A percentile compares a stretch with the other conserved stretches of the same genome.
These are phyloP conservation scores for Dryobates pubescens DNA, from an alignment of 2,797 vertebrate genomes.

Conservation along the genomic window DNA sequence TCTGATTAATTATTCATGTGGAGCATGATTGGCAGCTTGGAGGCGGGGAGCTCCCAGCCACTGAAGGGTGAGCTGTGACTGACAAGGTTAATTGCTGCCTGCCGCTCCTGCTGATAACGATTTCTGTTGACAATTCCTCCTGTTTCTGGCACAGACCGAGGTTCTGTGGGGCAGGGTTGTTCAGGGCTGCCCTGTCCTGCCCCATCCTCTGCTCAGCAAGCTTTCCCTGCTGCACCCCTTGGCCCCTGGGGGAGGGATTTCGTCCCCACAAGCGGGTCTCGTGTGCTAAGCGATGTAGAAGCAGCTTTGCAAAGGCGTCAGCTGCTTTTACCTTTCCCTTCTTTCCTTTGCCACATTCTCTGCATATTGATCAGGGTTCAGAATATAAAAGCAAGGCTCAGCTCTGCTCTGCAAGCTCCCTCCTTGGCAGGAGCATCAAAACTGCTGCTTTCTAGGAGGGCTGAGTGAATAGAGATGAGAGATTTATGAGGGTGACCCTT, in stretches of 20 bases:
- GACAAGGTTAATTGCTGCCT: conserved; percentile 61
- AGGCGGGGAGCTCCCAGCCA: not conserved
- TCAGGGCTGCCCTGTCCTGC: not conserved
- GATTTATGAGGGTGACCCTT: conserved; percentile 19
- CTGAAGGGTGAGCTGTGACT: conserved; percentile 13
- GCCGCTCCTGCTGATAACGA: not conserved
- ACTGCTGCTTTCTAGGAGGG: not conserved
- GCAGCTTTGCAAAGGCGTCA: not conserved
- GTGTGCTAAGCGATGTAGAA: not conserved
- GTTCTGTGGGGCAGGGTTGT: not conserved
- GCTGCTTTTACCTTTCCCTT: not conserved
- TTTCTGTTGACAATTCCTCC: conserved; percentile 13
- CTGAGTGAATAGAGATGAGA: not conserved
- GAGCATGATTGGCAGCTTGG: conserved; percentile 35
- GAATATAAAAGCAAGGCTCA: not conserved
- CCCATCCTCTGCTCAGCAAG: not conserved
- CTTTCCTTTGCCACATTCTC: not conserved
- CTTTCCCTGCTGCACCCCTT: not conserved
- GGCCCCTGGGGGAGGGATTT: not conserved
- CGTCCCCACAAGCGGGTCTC: not conserved
- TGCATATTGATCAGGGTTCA: conserved; percentile 26
- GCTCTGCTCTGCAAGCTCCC: not conserved
- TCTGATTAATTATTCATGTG: conserved; percentile 50
- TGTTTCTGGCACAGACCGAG: not conserved
- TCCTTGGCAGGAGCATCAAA: not conserved